Percentiles rank a stretch among this genome's conserved stretches.
phyloP scores from a whole-genome alignment of 2,113 vertebrate species.

The Microtus richardsoni region DNA sequence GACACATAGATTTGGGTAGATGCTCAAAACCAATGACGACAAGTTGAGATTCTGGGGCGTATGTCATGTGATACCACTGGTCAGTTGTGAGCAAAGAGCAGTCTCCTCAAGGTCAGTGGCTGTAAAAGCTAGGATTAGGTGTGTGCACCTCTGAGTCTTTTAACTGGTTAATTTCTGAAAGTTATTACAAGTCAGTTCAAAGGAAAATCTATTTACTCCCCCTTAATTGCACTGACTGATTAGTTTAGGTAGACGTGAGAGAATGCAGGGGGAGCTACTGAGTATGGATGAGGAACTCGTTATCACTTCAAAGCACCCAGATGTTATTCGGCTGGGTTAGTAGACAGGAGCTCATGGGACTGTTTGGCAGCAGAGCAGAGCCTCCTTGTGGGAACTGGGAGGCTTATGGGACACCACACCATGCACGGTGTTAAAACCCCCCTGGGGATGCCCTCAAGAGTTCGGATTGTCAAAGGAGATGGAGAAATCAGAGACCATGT shows the following conservation, averaged over 20 bases:
- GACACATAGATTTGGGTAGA: no score
- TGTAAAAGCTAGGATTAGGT: background rate
- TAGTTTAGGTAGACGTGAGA: background rate
- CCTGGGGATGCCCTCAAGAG: background rate
- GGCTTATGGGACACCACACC: background rate
- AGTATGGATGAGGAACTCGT: conserved; percentile 46
- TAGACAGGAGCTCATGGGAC: background rate
- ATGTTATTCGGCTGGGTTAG: background rate
- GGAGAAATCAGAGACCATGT: background rate
- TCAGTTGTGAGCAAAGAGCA: no score
- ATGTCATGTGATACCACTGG: no score
- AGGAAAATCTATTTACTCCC: conserved; percentile 29
- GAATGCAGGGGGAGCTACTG: background rate
- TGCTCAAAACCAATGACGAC: no score
- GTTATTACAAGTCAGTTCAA: background rate
- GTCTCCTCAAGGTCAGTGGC: no score
- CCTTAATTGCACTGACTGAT: conserved; percentile 35
- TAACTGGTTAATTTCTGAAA: conserved; percentile 39
- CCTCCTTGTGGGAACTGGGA: background rate
- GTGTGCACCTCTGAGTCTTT: background rate
- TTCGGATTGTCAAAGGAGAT: background rate
- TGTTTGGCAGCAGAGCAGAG: background rate
- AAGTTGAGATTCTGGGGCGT: no score
- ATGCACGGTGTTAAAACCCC: background rate
- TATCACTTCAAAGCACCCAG: conserved; percentile 23